A percentile compares a stretch with the other conserved stretches of the same genome.
These are phyloP conservation scores for Drosophila pandora DNA, from an alignment of 1,140 invertebrate genomes.

Conservation along the genomic window DNA sequence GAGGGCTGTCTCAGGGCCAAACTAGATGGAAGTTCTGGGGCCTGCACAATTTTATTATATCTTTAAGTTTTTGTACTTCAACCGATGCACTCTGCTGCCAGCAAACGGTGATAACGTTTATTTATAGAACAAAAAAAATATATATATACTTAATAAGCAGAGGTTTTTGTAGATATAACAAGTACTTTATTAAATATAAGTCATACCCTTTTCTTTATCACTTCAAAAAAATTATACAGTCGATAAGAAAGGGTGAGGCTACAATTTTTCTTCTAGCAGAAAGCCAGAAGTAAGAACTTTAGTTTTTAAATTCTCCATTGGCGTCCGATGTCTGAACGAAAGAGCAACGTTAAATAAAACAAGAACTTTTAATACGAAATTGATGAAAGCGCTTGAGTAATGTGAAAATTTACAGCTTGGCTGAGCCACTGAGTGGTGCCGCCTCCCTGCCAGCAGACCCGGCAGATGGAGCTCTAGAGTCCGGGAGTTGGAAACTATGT, in stretches of 20 bases:
- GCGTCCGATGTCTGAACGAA: slow-evolving; percentile 9
- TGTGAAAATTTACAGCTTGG: slow-evolving; percentile 53
- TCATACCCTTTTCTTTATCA: too few relatives aligned
- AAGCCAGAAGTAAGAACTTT: neutral
- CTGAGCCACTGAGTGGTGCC: slow-evolving; percentile 10
- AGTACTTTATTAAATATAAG: neutral
- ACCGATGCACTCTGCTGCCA: neutral
- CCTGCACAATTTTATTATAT: neutral
- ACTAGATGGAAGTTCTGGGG: neutral
- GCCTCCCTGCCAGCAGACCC: neutral
- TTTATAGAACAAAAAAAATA: slow-evolving; percentile 2
- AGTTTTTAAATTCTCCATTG: neutral
- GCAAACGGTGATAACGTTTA: slow-evolving; percentile 1
- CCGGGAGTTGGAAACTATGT: slow-evolving; percentile 23
- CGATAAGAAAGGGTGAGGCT: neutral
- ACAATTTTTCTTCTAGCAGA: neutral
- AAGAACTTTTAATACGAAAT: slow-evolving; percentile 40
- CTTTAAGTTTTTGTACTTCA: neutral
- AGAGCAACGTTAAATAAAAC: slow-evolving; percentile 1
- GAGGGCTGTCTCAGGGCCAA: neutral
- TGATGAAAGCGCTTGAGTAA: slow-evolving; percentile 49
- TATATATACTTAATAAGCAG: neutral
- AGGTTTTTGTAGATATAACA: neutral
- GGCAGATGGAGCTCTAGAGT: slow-evolving; percentile 6
- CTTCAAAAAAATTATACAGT: too few relatives aligned